Evolutionary conservation across 2,797 vertebrate species (phyloP).

Genomic region (Neosilurus mollespiculum): DNA sequence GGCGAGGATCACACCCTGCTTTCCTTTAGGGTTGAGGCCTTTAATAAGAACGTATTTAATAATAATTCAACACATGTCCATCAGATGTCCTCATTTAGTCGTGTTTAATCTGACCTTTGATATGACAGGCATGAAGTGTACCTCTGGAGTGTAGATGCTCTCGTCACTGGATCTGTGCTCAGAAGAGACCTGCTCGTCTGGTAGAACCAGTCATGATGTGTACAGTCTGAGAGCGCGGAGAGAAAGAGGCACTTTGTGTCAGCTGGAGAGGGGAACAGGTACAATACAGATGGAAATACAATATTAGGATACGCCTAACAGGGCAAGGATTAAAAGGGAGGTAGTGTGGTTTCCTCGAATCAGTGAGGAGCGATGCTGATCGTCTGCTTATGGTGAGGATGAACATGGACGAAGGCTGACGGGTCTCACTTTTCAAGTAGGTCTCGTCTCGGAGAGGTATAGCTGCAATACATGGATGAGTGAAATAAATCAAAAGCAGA

Average conservation of each 20-base stretch:
- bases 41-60: background rate
- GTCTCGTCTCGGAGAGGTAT: background rate
- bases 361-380: background rate
- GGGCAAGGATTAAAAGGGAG: background rate
- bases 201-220: conserved; percentile 50
- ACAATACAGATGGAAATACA: conserved; percentile 35
- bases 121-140: background rate
- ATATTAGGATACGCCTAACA: conserved; percentile 40
- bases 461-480: background rate
- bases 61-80: background rate
- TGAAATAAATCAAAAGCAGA: background rate
- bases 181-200: conserved; percentile 47
- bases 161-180: background rate
- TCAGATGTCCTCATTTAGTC: background rate
- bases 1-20: background rate
- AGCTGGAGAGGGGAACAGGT: conserved; percentile 25
- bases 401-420: conserved; percentile 15
- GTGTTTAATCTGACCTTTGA: background rate
- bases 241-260: conserved; percentile 40
- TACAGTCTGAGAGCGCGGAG: conserved; percentile 20
- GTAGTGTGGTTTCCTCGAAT: background rate
- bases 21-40: background rate
- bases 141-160: background rate
- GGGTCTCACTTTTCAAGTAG: background rate
- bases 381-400: background rate